Conservation (phyloP, 2,113 vertebrate genomes). For the Tragelaphus strepsiceros region DNA sequence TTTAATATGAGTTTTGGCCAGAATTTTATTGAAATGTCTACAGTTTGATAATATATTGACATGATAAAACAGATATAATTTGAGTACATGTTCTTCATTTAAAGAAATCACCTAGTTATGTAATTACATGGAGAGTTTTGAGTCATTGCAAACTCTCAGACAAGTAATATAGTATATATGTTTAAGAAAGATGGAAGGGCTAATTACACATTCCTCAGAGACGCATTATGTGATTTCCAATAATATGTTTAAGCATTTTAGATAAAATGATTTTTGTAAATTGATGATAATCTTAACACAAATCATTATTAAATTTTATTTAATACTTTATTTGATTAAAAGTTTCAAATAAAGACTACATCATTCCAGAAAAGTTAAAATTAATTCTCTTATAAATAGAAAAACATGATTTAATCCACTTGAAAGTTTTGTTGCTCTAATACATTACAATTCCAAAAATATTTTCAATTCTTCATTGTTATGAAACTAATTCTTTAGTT, state of each 20-base stretch:
- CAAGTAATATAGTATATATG: background rate
- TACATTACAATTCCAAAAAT: background rate
- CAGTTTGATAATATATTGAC: slow-evolving; percentile 34
- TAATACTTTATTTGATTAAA: background rate
- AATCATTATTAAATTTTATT: background rate
- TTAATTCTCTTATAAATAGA: background rate
- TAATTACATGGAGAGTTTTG: slow-evolving; percentile 16
- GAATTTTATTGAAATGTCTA: slow-evolving; percentile 52
- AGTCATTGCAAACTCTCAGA: slow-evolving; percentile 17
- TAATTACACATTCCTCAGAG: slow-evolving; percentile 37
- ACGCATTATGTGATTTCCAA: slow-evolving; percentile 34
- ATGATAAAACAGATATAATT: slow-evolving; percentile 46
- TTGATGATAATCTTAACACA: background rate
- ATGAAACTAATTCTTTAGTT: background rate
- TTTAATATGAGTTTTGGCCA: slow-evolving; percentile 23
- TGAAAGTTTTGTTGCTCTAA: background rate
- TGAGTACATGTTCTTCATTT: slow-evolving; percentile 3
- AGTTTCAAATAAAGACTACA: background rate
- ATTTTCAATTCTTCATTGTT: background rate
- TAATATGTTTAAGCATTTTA: background rate
- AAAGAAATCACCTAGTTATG: slow-evolving; percentile 50
- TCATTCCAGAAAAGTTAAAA: background rate
- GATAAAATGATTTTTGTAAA: slow-evolving; percentile 27
- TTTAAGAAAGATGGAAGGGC: background rate
- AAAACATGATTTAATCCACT: background rate